A percentile compares a stretch with the other conserved stretches of the same genome.
Evolutionary conservation across 1,140 invertebrate species (phyloP).

Genomic region (Drosophila tropicalis): DNA sequence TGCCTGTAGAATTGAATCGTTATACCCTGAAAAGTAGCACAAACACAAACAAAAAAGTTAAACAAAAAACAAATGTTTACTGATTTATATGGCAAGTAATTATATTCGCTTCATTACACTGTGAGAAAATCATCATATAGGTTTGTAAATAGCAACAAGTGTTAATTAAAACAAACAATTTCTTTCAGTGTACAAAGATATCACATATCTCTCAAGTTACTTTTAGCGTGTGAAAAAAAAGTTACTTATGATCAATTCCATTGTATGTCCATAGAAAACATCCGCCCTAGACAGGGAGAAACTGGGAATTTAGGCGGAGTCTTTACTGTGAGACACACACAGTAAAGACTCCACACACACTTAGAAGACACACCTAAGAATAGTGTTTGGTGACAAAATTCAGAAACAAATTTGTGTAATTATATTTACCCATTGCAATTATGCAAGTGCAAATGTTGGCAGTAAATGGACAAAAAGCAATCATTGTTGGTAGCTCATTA

Average conservation of each 20-base stretch:
- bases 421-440: constrained; percentile 56
- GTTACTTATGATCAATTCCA: constrained; percentile 9
- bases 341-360: neutral
- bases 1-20: no score
- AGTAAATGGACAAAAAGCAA: constrained; percentile 40
- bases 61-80: neutral
- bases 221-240: constrained; percentile 69
- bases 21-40: no score
- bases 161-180: neutral
- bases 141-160: neutral
- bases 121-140: neutral
- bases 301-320: neutral
- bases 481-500: constrained; percentile 46
- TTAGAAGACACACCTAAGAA: constrained; percentile 13
- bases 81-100: constrained; percentile 5
- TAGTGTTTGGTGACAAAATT: constrained; percentile 30
- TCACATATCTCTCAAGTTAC: constrained; percentile 35
- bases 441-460: constrained; percentile 47
- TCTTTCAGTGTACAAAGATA: constrained; percentile 13
- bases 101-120: neutral
- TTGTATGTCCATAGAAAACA: constrained; percentile 36
- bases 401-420: constrained; percentile 37
- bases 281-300: constrained; percentile 21
- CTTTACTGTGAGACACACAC: neutral
- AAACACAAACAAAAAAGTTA: no score